Conservation (phyloP, 1,140 invertebrate genomes). For the Formica exsecta region DNA sequence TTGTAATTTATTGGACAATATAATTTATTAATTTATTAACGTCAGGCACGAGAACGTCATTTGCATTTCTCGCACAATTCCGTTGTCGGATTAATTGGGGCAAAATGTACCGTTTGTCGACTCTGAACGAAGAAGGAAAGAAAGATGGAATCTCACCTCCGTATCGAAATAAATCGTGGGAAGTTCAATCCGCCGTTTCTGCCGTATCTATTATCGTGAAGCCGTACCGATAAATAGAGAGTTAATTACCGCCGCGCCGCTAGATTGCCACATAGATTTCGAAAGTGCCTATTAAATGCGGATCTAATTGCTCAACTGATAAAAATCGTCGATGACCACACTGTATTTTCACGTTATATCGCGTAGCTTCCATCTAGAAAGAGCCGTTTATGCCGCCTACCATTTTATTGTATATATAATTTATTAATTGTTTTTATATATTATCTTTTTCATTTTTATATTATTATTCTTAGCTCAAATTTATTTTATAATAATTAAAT, state of each 20-base stretch:
- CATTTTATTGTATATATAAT: neutral
- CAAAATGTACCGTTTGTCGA: slow-evolving; percentile 48
- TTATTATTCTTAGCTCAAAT: neutral
- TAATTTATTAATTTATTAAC: no score
- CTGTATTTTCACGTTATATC: neutral
- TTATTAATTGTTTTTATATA: neutral
- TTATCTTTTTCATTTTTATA: neutral
- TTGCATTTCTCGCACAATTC: slow-evolving; percentile 44
- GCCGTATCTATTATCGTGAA: slow-evolving; percentile 17
- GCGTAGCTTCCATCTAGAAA: neutral
- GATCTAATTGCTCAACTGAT: neutral
- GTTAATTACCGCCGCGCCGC: slow-evolving; percentile 25
- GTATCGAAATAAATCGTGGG: slow-evolving; percentile 15
- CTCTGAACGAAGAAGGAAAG: slow-evolving; percentile 11
- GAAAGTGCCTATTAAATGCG: slow-evolving; percentile 28
- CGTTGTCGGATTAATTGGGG: slow-evolving; percentile 42
- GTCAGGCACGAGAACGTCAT: slow-evolving; percentile 33
- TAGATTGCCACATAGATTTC: slow-evolving; percentile 40
- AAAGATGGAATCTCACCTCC: slow-evolving; percentile 18
- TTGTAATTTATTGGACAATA: neutral
- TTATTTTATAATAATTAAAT: slow-evolving; percentile 4
- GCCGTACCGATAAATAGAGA: slow-evolving; percentile 44
- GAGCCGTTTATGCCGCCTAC: neutral
- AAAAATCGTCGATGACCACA: neutral
- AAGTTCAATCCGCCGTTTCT: slow-evolving; percentile 21